phyloP scores from a whole-genome alignment of 2,888 invertebrate species.

The Chrysodeixis includens region DNA sequence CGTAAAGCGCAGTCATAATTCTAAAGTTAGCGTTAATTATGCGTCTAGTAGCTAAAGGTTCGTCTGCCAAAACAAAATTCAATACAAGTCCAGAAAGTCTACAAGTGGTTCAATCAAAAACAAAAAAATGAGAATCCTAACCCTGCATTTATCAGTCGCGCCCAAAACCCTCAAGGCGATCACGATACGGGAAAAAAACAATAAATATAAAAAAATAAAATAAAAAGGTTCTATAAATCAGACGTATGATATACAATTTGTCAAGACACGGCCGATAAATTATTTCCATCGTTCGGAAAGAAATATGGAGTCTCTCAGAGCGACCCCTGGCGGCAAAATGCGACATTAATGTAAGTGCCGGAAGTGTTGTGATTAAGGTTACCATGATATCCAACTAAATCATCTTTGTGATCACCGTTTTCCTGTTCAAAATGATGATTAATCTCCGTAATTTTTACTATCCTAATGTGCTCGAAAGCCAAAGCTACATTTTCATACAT shows the following conservation, averaged over 20 bases:
- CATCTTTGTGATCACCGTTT: slow-evolving; percentile 9
- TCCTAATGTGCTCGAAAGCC: too few relatives aligned
- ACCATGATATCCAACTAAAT: slow-evolving; percentile 14
- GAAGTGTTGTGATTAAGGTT: slow-evolving; percentile 23
- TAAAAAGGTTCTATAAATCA: slow-evolving; percentile 2
- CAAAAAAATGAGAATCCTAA: background rate
- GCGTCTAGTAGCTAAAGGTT: too few relatives aligned
- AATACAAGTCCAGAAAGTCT: background rate
- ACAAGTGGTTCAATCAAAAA: too few relatives aligned
- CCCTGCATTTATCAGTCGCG: background rate
- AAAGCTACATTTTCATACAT: too few relatives aligned
- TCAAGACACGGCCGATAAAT: slow-evolving; percentile 38
- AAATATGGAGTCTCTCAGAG: slow-evolving; percentile 28
- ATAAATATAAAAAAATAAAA: background rate
- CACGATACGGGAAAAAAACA: background rate
- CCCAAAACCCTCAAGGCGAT: background rate
- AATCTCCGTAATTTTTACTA: slow-evolving; percentile 8
- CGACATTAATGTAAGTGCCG: slow-evolving; percentile 13
- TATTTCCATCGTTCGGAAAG: slow-evolving; percentile 30
- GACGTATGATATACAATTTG: slow-evolving; percentile 42
- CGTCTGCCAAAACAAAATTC: too few relatives aligned
- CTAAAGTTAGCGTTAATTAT: too few relatives aligned
- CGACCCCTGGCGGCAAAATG: slow-evolving; percentile 17
- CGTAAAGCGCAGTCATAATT: too few relatives aligned
- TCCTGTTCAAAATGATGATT: slow-evolving; percentile 1